Base-by-base conservation (phyloP, 2,797 vertebrate genomes). In the Cygnus olor region DNA sequence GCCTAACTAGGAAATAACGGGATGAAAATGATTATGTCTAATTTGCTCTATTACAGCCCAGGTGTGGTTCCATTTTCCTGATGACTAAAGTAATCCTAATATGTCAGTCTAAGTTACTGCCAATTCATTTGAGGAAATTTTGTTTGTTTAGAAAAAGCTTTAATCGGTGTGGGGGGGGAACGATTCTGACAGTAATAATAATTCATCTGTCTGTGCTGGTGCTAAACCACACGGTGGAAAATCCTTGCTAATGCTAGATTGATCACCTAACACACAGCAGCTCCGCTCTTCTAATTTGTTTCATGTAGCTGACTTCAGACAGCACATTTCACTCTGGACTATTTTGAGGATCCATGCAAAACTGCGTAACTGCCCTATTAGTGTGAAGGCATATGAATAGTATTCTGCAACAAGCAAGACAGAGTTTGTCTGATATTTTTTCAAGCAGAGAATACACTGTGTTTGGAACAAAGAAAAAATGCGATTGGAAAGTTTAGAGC, bases 401-500 rank as follows among this genome's bases (percentile, higher is more conserved):
- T 88, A 49, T 44, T 88, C 34, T 80, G 71, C 61, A 91, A 82
- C 81, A 92, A 96, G 70, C 71, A 96, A 94, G 84, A 78, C 1
- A 3, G 24, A 88, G 74, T 90, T 96, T 76, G 89, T 84, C 81
- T 82, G 90, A 38, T 76, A 64, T 32, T 90, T 86, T 84, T 85
- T 71, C 79, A 32, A 65, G 58, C 45, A 94, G 60, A 92, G 71
- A 95, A 95, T 65, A 90, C 86, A 57, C 72, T 82, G 82, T 0
- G 0, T 78, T 61, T 94, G 77, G 73, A 95, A 96, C 73, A 94
- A 95, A 90, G 65, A 42, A 88, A 78, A 94, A 91, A 91, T 84
- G 76, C 81, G 90, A 97, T 54, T 40, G 44, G 72, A 95, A 96
- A 97, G 81, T 95, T 91, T 95, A 95, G 89, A 94, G 80, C 69